Conservation (phyloP, 2,888 invertebrate species). For the Caenorhabditis becei region DNA sequence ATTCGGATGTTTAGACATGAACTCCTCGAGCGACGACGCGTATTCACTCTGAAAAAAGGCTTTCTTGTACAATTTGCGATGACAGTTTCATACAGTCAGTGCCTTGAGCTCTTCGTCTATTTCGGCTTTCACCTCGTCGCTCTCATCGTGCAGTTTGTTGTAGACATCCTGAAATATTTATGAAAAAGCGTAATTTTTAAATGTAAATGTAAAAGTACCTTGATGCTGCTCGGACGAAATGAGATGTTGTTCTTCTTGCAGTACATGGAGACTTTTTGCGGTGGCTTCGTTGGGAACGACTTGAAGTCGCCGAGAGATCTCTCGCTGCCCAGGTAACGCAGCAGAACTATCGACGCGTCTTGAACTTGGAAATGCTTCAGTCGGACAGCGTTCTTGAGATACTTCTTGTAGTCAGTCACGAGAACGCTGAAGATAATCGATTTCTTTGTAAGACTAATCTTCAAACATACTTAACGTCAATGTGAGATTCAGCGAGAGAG, state of each 20-base stretch:
- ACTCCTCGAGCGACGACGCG: conserved; percentile 9
- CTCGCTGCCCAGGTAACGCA: conserved; percentile 11
- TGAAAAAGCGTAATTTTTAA: not conserved
- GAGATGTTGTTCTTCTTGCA: conserved; percentile 23
- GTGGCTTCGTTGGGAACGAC: conserved; percentile 21
- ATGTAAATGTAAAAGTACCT: not conserved
- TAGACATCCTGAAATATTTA: conserved; percentile 2
- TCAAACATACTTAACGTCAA: conserved; percentile 27
- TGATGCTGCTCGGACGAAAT: not conserved
- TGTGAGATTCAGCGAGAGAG: not conserved
- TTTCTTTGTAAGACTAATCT: not conserved
- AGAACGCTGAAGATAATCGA: conserved; percentile 21
- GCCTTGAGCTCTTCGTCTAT: not conserved
- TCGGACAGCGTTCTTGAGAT: conserved; percentile 20
- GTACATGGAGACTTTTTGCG: conserved; percentile 16
- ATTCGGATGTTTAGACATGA: conserved; percentile 27
- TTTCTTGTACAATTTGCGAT: not conserved
- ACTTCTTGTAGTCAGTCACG: conserved; percentile 23
- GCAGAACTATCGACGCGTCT: not conserved
- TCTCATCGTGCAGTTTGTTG: conserved; percentile 9
- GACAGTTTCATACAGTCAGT: not conserved
- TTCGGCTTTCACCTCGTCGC: not conserved
- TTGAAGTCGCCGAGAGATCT: conserved; percentile 26
- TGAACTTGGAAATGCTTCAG: conserved; percentile 1
- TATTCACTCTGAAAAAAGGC: not conserved